Base-by-base conservation (phyloP, 2,113 vertebrate genomes). In the Mugil cephalus region DNA sequence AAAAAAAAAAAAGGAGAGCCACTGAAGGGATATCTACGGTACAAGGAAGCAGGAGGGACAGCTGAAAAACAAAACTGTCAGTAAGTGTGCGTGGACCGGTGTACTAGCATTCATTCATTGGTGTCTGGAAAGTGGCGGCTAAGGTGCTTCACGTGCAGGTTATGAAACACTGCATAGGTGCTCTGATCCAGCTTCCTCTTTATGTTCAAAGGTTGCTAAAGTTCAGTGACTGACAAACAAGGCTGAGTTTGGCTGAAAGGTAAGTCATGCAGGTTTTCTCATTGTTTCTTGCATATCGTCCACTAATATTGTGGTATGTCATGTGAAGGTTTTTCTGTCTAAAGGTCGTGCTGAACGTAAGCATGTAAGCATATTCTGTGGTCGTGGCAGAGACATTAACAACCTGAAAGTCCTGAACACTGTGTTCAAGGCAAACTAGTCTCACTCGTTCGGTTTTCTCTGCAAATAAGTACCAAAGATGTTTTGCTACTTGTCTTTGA, bases 161-260 rank as follows among this genome's bases (percentile, higher is more conserved):
- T 78, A 5, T 18, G 14, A 76, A 62, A 53, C 10, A 21, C 17
- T 30, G 36, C 6, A 38, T 8, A 10, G 14, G 3, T 30, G 24
- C 24, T 30, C 24, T 30, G 24, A 30, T 30, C 24, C 24, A 10
- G 19, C 14, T 58, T 6, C 4, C 6, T 11, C 7, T 58, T 2
- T 9, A 38, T 53, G 88, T 74, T 82, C 80, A 91, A 87, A 91
- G 89, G 74, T 89, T 61, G 59, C 36, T 69, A 14, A 39, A 60
- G 76, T 70, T 19, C 19, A 69, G 56, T 45, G 53, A 15, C 14
- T 52, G 6, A 2, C 7, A 46, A 45, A 45, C 24, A 64, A 19
- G 10, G 38, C 50, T 36, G 34, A 42, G 10, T 14, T 45, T 35
- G 4, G 47, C 60, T n/a, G 9, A 62, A 64, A 74, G 89, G 91